Percentiles rank a stretch among this genome's conserved stretches.
These are phyloP conservation scores for Sebastes kiyomatsui DNA, from an alignment of 2,797 vertebrate species.

Conservation along the genomic window DNA sequence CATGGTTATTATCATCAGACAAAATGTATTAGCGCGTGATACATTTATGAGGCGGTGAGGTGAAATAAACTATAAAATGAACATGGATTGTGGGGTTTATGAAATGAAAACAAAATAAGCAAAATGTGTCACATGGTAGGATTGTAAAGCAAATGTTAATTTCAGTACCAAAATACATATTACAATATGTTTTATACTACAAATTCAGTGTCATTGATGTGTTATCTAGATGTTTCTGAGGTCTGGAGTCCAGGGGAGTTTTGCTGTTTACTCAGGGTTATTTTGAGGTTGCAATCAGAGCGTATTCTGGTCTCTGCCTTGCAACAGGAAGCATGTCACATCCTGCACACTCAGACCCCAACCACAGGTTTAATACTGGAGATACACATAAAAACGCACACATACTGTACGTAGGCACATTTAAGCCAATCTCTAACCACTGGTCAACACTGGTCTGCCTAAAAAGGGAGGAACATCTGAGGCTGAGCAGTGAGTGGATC, in stretches of 20 bases:
- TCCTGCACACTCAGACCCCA: conserved; percentile 69
- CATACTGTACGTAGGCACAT: conserved; percentile 5
- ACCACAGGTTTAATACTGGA: conserved; percentile 62
- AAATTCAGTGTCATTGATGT: conserved; percentile 25
- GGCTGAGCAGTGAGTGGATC: conserved; percentile 14
- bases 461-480: conserved; percentile 29
- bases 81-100: conserved; percentile 21
- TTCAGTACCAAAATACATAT: conserved; percentile 11
- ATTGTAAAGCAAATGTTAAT: conserved; percentile 39
- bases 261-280: conserved; percentile 63
- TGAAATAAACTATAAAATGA: conserved; percentile 33
- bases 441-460: conserved; percentile 35
- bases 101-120: conserved; percentile 14
- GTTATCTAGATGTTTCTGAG: conserved; percentile 37
- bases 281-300: conserved; percentile 75
- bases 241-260: conserved; percentile 48
- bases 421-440: conserved; percentile 38
- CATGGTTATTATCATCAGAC: conserved; percentile 47
- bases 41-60: conserved; percentile 43
- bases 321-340: conserved; percentile 74
- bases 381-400: conserved; percentile 26
- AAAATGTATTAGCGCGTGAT: conserved; percentile 55
- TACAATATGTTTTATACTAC: neutral
- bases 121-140: conserved; percentile 8
- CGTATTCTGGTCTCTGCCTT: conserved; percentile 45